Conservation (phyloP, 1,140 invertebrate species). For the Calliopsis andreniformis region DNA sequence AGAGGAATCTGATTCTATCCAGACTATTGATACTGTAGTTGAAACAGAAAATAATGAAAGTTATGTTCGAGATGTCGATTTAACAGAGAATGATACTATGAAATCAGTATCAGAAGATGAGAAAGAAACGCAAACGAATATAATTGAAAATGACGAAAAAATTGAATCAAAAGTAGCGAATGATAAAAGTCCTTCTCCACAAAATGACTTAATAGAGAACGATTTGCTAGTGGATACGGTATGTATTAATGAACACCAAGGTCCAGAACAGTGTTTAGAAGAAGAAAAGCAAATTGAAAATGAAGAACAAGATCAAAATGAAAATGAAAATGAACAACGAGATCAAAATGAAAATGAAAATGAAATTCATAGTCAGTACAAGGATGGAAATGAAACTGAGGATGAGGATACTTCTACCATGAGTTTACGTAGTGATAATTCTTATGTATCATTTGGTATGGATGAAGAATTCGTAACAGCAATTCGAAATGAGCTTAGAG, state of each 20-base stretch:
- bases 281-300: not conserved
- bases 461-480: slow-evolving; percentile 88
- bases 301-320: not conserved
- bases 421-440: slow-evolving; percentile 79
- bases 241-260: not conserved
- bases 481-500: slow-evolving; percentile 86
- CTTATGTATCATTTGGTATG: slow-evolving; percentile 83
- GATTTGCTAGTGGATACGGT: not conserved
- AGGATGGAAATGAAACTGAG: slow-evolving; percentile 61
- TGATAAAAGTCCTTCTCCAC: not conserved
- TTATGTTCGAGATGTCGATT: slow-evolving; percentile 2
- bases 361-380: slow-evolving; percentile 3
- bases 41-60: slow-evolving; percentile 13
- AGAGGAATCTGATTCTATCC: slow-evolving; percentile 26
- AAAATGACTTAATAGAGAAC: not conserved
- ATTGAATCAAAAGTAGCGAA: not conserved
- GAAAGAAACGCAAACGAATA: not conserved
- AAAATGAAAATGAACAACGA: slow-evolving; percentile 39
- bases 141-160: slow-evolving; percentile 3
- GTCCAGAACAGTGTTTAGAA: slow-evolving; percentile 20
- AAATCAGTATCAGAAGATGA: not conserved
- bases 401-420: slow-evolving; percentile 79
- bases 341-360: slow-evolving; percentile 46
- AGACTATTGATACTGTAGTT: slow-evolving; percentile 19
- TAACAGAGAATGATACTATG: not conserved